phyloP scores from a whole-genome alignment of 1,140 invertebrate species.

The Hesperophylax magnus region DNA sequence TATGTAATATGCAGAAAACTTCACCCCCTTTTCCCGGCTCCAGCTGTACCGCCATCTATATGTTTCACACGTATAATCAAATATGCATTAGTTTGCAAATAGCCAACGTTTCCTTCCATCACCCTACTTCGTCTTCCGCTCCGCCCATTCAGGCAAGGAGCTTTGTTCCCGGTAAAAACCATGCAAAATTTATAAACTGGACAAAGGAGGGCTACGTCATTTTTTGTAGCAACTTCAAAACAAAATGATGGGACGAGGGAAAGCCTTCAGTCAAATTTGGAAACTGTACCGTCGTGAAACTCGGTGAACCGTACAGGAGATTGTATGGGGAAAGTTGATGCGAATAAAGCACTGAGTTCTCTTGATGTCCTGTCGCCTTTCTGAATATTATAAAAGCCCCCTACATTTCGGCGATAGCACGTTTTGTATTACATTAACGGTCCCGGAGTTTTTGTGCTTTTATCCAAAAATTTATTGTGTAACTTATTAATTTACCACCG shows the following conservation, averaged over 20 bases:
- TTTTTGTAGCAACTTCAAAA: slow-evolving; percentile 44
- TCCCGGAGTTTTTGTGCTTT: not conserved
- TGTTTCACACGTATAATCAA: slow-evolving; percentile 27
- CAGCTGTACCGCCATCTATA: not conserved
- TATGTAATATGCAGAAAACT: too few species aligned
- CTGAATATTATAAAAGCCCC: not conserved
- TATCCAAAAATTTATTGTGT: slow-evolving; percentile 15
- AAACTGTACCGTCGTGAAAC: not conserved
- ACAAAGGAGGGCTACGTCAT: slow-evolving; percentile 42
- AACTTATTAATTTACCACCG: slow-evolving; percentile 4
- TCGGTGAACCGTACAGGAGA: not conserved
- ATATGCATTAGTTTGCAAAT: slow-evolving; percentile 40
- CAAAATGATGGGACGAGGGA: slow-evolving; percentile 45
- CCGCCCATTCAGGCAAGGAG: not conserved
- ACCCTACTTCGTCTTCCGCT: not conserved
- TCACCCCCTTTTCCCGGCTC: too few species aligned
- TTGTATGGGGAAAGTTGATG: not conserved
- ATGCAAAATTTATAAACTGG: slow-evolving; percentile 53
- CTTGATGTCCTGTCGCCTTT: slow-evolving; percentile 8
- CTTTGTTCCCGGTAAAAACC: slow-evolving; percentile 28
- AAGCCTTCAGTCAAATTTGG: not conserved
- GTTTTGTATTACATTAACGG: slow-evolving; percentile 7
- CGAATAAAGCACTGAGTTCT: not conserved
- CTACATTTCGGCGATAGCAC: not conserved
- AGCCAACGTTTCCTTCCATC: slow-evolving; percentile 14